A percentile compares a stretch with the other conserved stretches of the same genome.
Evolutionary conservation across 2,797 vertebrate species (phyloP).

Genomic region (Helostoma temminkii): DNA sequence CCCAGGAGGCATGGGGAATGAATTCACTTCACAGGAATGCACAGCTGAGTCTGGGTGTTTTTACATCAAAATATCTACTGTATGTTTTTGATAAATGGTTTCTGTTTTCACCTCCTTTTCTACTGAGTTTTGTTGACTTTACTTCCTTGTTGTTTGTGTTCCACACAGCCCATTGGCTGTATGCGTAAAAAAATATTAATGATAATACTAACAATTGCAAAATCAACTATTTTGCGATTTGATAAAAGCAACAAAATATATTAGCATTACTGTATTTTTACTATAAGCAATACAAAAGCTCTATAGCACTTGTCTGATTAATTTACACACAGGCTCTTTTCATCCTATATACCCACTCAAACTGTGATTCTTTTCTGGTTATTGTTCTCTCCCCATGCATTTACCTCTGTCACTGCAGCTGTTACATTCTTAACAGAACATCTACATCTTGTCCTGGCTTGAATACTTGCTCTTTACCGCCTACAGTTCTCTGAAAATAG

Average conservation of each 20-base stretch:
- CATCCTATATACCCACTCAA: not conserved
- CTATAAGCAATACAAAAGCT: too few relatives aligned
- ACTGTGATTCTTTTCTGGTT: conserved; percentile 3
- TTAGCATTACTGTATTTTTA: too few relatives aligned
- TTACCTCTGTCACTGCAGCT: conserved; percentile 51
- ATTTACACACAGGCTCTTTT: not conserved
- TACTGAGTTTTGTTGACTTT: not conserved
- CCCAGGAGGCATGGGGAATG: conserved; percentile 75
- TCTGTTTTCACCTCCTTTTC: conserved; percentile 12
- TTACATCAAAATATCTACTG: conserved; percentile 66
- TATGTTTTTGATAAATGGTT: conserved; percentile 45
- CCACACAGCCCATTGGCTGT: too few relatives aligned
- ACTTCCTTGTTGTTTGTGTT: too few relatives aligned
- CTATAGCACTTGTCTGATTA: not conserved
- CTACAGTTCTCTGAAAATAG: conserved; percentile 79
- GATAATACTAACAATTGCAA: too few relatives aligned
- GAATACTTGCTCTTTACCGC: conserved; percentile 66
- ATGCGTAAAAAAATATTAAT: too few relatives aligned
- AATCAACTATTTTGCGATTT: not conserved
- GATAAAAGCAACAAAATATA: too few relatives aligned
- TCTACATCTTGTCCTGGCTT: conserved; percentile 71
- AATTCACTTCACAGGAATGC: conserved; percentile 84
- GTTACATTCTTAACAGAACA: conserved; percentile 61
- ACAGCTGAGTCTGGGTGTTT: conserved; percentile 78
- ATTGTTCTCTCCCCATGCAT: conserved; percentile 14